phyloP scores from a whole-genome alignment of 2,797 vertebrate genomes.

The Myotis daubentonii region DNA sequence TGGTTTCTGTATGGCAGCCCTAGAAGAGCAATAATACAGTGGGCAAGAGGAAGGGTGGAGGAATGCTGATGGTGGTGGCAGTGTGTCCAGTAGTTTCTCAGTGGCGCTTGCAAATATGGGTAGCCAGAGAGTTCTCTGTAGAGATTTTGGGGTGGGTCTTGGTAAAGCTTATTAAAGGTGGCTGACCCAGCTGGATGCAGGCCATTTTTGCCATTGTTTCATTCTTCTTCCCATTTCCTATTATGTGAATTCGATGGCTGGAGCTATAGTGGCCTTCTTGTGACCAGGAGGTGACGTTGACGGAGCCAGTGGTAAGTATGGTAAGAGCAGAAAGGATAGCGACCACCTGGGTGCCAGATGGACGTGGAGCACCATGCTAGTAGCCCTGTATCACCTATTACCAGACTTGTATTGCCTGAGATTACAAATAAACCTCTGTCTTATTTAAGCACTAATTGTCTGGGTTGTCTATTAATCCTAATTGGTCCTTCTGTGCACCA shows the following conservation, averaged over 20 bases:
- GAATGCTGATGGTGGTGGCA: background rate
- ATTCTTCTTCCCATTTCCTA: background rate
- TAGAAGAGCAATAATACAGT: background rate
- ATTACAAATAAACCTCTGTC: background rate
- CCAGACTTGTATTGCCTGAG: background rate
- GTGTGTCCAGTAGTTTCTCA: background rate
- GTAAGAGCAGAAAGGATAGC: background rate
- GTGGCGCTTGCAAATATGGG: background rate
- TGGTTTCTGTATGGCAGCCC: background rate
- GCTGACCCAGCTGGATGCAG: background rate
- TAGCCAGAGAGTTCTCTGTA: background rate
- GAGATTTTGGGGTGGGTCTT: background rate
- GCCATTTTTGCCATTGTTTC: background rate
- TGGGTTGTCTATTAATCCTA: background rate
- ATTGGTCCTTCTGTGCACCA: conserved; percentile 20
- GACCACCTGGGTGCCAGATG: background rate
- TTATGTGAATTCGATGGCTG: background rate
- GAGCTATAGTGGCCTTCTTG: background rate
- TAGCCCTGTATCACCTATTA: background rate
- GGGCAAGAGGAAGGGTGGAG: background rate
- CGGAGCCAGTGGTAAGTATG: background rate
- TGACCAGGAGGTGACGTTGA: conserved; percentile 19
- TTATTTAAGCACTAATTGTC: background rate
- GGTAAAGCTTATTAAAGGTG: background rate
- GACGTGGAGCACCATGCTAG: background rate